A percentile compares a stretch with the other conserved stretches of the same genome.
phyloP scores from a whole-genome alignment of 2,888 invertebrate species.

The Philereme transversata region DNA sequence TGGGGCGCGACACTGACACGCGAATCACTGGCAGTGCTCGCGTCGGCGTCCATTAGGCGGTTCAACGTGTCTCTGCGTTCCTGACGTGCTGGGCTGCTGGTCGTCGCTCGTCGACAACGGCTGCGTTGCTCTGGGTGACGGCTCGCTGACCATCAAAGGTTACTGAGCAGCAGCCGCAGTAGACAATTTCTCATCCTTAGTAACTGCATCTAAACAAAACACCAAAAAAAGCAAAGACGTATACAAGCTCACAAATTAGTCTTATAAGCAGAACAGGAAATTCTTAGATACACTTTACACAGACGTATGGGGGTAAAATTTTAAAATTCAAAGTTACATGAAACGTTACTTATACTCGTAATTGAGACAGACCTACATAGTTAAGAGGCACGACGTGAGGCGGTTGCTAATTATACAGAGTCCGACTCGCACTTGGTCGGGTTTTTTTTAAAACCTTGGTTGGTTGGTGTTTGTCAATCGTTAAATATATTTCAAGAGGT shows the following conservation, averaged over 20 bases:
- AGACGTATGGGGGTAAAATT: neutral
- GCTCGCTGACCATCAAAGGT: neutral
- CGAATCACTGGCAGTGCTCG: too few species aligned
- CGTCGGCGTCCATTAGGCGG: neutral
- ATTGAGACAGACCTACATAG: neutral
- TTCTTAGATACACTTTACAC: neutral
- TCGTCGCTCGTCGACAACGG: neutral
- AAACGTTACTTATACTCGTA: neutral
- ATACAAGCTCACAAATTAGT: neutral
- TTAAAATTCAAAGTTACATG: neutral
- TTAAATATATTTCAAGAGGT: too few species aligned
- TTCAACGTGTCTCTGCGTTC: neutral
- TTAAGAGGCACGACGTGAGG: slow-evolving; percentile 1
- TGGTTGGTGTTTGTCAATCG: too few species aligned
- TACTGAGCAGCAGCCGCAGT: neutral
- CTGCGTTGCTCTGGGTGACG: neutral
- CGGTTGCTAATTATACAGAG: neutral
- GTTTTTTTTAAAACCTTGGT: too few species aligned
- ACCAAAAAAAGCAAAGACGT: neutral
- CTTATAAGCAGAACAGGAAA: neutral
- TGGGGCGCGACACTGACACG: neutral
- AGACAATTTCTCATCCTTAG: neutral
- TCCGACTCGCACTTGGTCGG: too few species aligned
- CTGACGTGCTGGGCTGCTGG: neutral
- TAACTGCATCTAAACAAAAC: neutral